A percentile compares a stretch with the other conserved stretches of the same genome.
These are phyloP conservation scores for Aurelia sp. DNA, from an alignment of 30 jellyfish, hydroid and myxozoan genomes.

Conservation along the genomic window DNA sequence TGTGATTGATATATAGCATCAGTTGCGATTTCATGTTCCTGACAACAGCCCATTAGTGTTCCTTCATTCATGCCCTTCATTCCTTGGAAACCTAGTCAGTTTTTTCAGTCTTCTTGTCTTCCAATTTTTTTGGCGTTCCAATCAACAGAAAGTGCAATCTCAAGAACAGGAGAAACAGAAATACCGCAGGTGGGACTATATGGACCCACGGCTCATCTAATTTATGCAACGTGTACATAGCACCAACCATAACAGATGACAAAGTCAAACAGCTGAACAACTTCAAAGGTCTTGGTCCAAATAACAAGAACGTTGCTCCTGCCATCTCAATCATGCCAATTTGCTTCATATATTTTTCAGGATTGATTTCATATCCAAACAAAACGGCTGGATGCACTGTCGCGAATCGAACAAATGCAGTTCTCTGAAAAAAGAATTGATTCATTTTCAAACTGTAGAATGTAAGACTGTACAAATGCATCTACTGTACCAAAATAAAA, in stretches of 20 bases:
- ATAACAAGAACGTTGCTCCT: slow-evolving; percentile 68
- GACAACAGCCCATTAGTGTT: no score
- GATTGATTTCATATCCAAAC: slow-evolving; percentile 82
- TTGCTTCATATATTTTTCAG: slow-evolving; percentile 82
- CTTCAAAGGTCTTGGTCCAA: slow-evolving; percentile 78
- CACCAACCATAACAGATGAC: slow-evolving; percentile 90
- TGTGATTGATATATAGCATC: no score
- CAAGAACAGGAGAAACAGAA: slow-evolving; percentile 60
- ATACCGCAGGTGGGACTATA: slow-evolving; percentile 43
- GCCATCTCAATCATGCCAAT: slow-evolving; percentile 84
- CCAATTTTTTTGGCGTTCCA: slow-evolving; percentile 14
- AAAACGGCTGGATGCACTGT: slow-evolving; percentile 87
- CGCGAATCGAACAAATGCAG: slow-evolving; percentile 76
- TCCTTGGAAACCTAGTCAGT: not conserved
- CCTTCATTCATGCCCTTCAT: no score
- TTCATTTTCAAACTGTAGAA: no score
- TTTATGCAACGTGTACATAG: slow-evolving; percentile 65
- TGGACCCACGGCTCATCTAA: slow-evolving; percentile 48
- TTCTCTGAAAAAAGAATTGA: slow-evolving; percentile 30
- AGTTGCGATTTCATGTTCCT: no score
- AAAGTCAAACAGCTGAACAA: slow-evolving; percentile 73
- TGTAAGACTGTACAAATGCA: no score
- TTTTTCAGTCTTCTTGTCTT: slow-evolving; percentile 4
- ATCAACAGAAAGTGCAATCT: slow-evolving; percentile 65
- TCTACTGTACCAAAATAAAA: no score